These are phyloP conservation scores for Eumeta japonica DNA, from an alignment of 1,140 invertebrate species.

Conservation along the genomic window DNA sequence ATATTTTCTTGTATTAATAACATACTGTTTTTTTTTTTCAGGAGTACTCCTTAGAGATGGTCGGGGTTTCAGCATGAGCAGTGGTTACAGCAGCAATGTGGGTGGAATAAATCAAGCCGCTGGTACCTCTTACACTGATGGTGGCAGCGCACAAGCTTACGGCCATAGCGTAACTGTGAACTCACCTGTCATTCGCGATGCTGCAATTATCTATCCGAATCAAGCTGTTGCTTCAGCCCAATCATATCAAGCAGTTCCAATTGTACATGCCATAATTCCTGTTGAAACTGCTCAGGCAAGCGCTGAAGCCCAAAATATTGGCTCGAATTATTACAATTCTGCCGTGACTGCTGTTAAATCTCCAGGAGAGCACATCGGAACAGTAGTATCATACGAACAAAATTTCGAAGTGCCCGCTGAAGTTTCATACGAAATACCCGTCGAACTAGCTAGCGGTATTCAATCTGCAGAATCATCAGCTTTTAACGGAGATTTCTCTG, in stretches of 20 bases:
- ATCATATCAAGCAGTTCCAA: conserved; percentile 19
- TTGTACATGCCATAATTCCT: too few species aligned
- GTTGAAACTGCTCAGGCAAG: conserved; percentile 27
- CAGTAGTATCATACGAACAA: conserved; percentile 37
- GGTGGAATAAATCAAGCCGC: conserved; percentile 19
- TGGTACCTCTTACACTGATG: conserved; percentile 21
- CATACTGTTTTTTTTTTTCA: conserved; percentile 9
- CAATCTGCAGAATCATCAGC: conserved; percentile 22
- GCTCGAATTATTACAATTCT: conserved; percentile 24
- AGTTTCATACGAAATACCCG: conserved; percentile 19
- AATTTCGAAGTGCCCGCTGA: conserved; percentile 29
- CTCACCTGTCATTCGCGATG: conserved; percentile 7
- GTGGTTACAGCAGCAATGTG: conserved; percentile 23
- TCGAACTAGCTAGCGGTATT: conserved; percentile 5
- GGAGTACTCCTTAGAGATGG: conserved; percentile 34
- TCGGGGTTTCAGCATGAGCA: conserved; percentile 29
- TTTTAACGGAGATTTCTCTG: conserved; percentile 19
- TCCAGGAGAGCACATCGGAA: conserved; percentile 17
- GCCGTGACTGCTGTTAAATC: conserved; percentile 27
- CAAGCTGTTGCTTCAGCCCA: conserved; percentile 31
- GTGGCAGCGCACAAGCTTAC: conserved; percentile 25
- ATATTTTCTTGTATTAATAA: neutral
- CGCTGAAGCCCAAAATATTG: conserved; percentile 28
- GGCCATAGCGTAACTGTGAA: conserved; percentile 22
- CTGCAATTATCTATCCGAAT: conserved; percentile 21